phyloP scores from a whole-genome alignment of 2,113 vertebrate genomes.

The Serilophus lunatus region DNA sequence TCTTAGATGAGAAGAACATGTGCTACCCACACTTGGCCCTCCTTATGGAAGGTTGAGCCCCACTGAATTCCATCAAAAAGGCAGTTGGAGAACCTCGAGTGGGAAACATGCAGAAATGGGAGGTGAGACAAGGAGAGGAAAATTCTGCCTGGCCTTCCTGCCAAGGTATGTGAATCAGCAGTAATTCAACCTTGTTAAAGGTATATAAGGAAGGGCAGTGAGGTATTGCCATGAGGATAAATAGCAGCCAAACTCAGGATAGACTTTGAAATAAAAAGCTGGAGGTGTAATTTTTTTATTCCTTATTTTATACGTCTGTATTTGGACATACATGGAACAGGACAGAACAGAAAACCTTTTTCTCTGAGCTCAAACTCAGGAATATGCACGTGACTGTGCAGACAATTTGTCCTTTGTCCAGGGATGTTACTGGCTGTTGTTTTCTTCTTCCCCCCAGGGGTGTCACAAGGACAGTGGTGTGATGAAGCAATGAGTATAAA shows the following conservation, averaged over 20 bases:
- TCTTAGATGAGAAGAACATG: neutral
- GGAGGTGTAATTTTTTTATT: neutral
- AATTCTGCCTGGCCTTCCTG: neutral
- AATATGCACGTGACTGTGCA: neutral
- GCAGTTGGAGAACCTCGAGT: fast-evolving
- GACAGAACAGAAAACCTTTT: neutral
- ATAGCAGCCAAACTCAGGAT: neutral
- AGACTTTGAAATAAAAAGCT: neutral
- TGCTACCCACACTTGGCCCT: fast-evolving
- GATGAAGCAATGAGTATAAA: neutral
- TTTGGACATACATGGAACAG: neutral
- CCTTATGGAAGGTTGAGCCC: neutral
- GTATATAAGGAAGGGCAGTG: neutral
- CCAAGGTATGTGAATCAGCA: neutral
- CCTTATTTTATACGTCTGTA: neutral
- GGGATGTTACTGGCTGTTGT: neutral
- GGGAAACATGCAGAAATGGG: neutral
- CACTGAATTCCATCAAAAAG: neutral
- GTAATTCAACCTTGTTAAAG: neutral
- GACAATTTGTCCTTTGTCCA: neutral
- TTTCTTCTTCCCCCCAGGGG: neutral
- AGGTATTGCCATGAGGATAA: neutral
- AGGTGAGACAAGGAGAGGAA: neutral
- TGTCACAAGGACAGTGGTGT: neutral
- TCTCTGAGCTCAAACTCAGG: neutral